These are phyloP conservation scores for Pangasius sanitwongsei DNA, from an alignment of 2,797 vertebrate species.

Conservation along the genomic window DNA sequence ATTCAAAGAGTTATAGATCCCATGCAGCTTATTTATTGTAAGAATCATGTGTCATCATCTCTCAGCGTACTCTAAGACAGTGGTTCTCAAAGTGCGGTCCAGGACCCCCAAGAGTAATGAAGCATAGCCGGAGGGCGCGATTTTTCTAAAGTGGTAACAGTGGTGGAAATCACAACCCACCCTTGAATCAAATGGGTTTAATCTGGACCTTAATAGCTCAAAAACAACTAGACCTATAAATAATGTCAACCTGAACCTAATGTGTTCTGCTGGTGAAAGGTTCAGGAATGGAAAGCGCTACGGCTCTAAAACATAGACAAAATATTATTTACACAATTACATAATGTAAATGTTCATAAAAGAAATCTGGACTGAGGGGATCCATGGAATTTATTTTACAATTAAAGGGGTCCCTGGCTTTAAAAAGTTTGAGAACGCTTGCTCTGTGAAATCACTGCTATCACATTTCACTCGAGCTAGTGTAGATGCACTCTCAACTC, in stretches of 20 bases:
- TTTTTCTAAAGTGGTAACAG: not conserved
- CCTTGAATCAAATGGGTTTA: not conserved
- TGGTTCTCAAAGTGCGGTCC: not conserved
- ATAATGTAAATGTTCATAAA: not conserved
- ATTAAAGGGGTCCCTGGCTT: not conserved
- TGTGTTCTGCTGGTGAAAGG: not conserved
- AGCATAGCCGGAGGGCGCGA: not conserved
- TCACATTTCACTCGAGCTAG: not conserved
- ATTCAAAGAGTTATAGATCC: not conserved
- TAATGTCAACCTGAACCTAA: not conserved
- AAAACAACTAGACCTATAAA: not conserved
- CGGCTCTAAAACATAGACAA: not conserved
- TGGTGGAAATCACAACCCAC: not conserved
- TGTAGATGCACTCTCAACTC: not conserved
- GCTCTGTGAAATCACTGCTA: not conserved
- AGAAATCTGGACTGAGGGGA: not conserved
- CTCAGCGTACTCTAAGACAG: not conserved
- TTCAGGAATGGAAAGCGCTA: not conserved
- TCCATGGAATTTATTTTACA: not conserved
- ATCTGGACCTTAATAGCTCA: not conserved
- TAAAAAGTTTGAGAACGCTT: not conserved
- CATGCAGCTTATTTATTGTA: not conserved
- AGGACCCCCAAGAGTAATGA: not conserved
- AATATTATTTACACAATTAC: not conserved
- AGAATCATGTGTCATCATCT: not conserved